Evolutionary conservation across 1,140 invertebrate species (phyloP).

Genomic region (Anthonomus grandis): DNA sequence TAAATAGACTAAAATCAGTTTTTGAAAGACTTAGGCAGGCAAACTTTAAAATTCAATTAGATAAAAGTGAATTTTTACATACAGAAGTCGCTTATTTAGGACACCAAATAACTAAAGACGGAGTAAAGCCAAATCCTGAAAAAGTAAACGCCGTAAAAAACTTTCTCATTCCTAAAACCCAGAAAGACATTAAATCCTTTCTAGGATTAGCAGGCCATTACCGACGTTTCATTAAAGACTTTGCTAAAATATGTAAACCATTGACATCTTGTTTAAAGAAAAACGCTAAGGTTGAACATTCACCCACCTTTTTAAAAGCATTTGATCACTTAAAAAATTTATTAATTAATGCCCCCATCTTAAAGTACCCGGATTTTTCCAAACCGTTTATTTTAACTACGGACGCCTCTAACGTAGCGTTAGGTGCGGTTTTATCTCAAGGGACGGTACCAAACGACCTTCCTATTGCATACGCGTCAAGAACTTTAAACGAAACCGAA

Average conservation of each 20-base stretch:
- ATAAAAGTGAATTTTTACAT: conserved; percentile 20
- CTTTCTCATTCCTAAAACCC: conserved; percentile 17
- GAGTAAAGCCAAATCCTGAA: conserved; percentile 34
- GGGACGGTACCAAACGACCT: conserved; percentile 18
- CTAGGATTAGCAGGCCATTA: conserved; percentile 14
- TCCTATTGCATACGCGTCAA: too few species aligned
- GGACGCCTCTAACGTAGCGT: too few species aligned
- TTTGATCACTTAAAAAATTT: conserved; percentile 15
- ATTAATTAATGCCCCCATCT: too few species aligned
- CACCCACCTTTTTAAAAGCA: too few species aligned
- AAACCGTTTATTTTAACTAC: conserved; percentile 43
- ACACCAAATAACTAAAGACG: conserved; percentile 29
- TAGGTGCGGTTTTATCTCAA: too few species aligned
- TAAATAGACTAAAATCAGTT: conserved; percentile 8
- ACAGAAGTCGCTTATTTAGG: conserved; percentile 32
- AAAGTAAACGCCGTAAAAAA: conserved; percentile 21
- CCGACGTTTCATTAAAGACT: conserved; percentile 25
- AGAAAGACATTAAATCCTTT: conserved; percentile 23
- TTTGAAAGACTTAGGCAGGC: conserved; percentile 12
- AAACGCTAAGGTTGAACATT: too few species aligned
- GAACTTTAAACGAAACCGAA: too few species aligned
- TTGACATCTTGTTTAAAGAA: too few species aligned
- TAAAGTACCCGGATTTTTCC: too few species aligned
- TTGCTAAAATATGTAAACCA: conserved; percentile 37
- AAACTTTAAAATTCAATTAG: conserved; percentile 24